A percentile compares a stretch with the other conserved stretches of the same genome.
Conservation (phyloP, 2,113 vertebrate species). For the Empidonax traillii region DNA sequence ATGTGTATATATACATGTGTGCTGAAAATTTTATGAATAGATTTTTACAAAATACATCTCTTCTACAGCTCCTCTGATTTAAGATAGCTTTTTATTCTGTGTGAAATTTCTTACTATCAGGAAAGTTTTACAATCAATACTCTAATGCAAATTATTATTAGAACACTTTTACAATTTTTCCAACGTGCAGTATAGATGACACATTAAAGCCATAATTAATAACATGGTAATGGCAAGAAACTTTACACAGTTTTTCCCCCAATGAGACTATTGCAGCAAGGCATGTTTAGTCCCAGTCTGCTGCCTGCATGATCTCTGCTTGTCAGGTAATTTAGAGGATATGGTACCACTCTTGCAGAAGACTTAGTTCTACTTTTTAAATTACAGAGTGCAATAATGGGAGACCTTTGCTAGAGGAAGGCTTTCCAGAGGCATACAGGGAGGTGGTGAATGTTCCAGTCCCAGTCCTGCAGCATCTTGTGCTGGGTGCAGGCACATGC, state of each 20-base stretch:
- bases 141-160: not conserved
- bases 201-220: not conserved
- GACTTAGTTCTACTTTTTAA: not conserved
- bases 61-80: not conserved
- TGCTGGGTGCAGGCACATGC: not conserved
- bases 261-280: not conserved
- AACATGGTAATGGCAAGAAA: not conserved
- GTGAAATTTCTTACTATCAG: not conserved
- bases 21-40: not conserved
- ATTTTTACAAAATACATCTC: not conserved
- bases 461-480: not conserved
- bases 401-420: conserved; percentile 17
- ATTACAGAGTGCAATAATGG: not conserved
- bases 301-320: not conserved
- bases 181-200: not conserved
- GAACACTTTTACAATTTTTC: not conserved
- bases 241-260: not conserved
- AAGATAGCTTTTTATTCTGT: not conserved
- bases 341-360: not conserved
- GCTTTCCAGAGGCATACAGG: conserved; percentile 35
- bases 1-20: not conserved
- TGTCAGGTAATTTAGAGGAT: not conserved
- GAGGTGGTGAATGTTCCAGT: not conserved
- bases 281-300: not conserved
- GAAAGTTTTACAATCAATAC: not conserved